Conservation (phyloP, 1,140 invertebrate genomes). For the Monomorium pharaonis region DNA sequence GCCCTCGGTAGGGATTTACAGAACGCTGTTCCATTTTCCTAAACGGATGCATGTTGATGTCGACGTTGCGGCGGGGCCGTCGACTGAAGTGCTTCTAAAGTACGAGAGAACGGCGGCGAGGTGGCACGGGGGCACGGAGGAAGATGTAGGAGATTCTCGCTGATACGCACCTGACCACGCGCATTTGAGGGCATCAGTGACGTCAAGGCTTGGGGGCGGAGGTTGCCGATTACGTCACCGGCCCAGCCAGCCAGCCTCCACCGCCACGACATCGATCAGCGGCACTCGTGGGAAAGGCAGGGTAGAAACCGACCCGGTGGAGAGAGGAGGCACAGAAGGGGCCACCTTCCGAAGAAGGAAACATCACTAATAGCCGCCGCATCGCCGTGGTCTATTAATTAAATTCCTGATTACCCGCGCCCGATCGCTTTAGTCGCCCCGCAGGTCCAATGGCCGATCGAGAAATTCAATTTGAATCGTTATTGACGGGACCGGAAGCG, state of each 20-base stretch:
- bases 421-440: conserved; percentile 20
- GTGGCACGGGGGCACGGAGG: not conserved
- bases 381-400: conserved; percentile 65
- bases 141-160: conserved; percentile 62
- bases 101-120: not conserved
- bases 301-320: conserved; percentile 55
- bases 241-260: conserved; percentile 78
- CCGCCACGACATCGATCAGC: conserved; percentile 76
- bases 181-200: conserved; percentile 83
- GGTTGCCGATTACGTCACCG: conserved; percentile 78
- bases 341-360: conserved; percentile 44
- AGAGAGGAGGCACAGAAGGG: conserved; percentile 28
- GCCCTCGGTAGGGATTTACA: conserved; percentile 39
- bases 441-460: not conserved
- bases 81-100: conserved; percentile 48
- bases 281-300: conserved; percentile 74
- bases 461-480: conserved; percentile 37
- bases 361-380: conserved; percentile 64
- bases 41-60: conserved; percentile 55
- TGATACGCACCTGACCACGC: conserved; percentile 65
- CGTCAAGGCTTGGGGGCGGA: conserved; percentile 81
- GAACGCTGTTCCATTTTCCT: conserved; percentile 59
- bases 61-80: conserved; percentile 24
- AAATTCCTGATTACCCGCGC: conserved; percentile 61
- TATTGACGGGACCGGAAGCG: not conserved